Evolutionary conservation across 35 echinoderm and acorn worm species (phyloP).

Genomic region (Eucidaris tribuloides): DNA sequence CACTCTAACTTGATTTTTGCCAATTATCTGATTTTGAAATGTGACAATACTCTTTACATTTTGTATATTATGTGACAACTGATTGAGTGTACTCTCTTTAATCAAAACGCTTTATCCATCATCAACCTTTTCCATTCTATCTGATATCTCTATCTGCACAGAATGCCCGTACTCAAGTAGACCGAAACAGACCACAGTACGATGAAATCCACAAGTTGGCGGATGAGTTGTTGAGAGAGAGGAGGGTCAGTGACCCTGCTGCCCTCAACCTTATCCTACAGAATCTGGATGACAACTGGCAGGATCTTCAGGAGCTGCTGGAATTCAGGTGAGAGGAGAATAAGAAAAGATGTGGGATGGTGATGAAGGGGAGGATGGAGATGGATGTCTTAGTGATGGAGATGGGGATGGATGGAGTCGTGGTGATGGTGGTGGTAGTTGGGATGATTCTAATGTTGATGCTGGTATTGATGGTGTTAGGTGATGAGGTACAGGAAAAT

Average conservation of each 20-base stretch:
- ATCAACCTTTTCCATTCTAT: too few species aligned
- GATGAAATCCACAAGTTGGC: constrained; percentile 75
- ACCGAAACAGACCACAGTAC: constrained; percentile 70
- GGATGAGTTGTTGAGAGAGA: constrained; percentile 72
- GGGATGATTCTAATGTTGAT: not conserved
- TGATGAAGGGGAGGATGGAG: not conserved
- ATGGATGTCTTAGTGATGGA: not conserved
- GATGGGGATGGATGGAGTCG: too few species aligned
- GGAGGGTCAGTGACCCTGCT: constrained; percentile 63
- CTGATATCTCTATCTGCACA: too few species aligned
- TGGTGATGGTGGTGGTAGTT: not conserved
- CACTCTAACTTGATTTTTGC: too few species aligned
- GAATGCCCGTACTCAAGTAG: constrained; percentile 57
- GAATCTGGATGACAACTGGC: constrained; percentile 99
- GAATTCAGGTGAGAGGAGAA: constrained; percentile 93
- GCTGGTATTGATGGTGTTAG: not conserved
- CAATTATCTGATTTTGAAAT: too few species aligned
- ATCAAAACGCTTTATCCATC: too few species aligned
- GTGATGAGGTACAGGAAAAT: not conserved
- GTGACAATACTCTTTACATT: too few species aligned
- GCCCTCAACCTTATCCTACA: constrained; percentile 66
- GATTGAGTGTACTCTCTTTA: too few species aligned
- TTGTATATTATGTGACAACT: too few species aligned
- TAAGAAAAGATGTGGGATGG: not conserved
- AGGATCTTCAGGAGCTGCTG: constrained; percentile 71